These are phyloP conservation scores for Sabatieria punctata DNA, from an alignment of 2,888 invertebrate species.

Conservation along the genomic window DNA sequence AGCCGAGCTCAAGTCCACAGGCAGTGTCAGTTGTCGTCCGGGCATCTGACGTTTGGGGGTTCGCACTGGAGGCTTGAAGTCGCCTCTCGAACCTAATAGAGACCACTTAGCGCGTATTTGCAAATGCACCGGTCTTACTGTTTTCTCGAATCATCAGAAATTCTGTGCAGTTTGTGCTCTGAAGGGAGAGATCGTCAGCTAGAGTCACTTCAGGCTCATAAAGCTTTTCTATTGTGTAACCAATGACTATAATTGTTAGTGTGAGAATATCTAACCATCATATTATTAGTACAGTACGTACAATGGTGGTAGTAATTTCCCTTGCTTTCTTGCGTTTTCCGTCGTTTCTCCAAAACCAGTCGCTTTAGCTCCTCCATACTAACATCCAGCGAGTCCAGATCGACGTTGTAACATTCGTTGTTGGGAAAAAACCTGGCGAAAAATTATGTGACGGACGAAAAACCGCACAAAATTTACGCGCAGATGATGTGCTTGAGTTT, in stretches of 20 bases:
- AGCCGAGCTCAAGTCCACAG: no score
- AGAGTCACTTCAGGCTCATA: slow-evolving; percentile 31
- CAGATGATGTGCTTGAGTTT: background rate
- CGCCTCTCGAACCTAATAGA: no score
- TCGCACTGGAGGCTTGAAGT: no score
- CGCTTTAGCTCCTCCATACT: slow-evolving; percentile 28
- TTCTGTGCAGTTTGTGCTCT: slow-evolving; percentile 30
- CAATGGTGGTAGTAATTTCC: background rate
- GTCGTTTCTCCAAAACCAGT: slow-evolving; percentile 10
- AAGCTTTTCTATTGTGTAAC: slow-evolving; percentile 33
- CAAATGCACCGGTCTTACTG: no score
- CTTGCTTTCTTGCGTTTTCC: background rate
- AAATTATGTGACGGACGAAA: background rate
- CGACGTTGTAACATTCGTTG: slow-evolving; percentile 8
- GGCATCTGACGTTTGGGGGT: no score
- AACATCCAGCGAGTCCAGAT: slow-evolving; percentile 23
- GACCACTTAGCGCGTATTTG: no score
- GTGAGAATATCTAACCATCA: background rate
- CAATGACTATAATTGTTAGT: background rate
- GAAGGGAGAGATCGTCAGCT: slow-evolving; percentile 30
- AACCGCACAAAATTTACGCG: background rate
- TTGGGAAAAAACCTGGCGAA: slow-evolving; percentile 2
- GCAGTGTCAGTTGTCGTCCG: no score
- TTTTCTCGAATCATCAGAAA: slow-evolving; percentile 33
- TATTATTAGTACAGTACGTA: background rate